These are phyloP conservation scores for Dryobates pubescens DNA, from an alignment of 2,797 vertebrate species.

Conservation along the genomic window DNA sequence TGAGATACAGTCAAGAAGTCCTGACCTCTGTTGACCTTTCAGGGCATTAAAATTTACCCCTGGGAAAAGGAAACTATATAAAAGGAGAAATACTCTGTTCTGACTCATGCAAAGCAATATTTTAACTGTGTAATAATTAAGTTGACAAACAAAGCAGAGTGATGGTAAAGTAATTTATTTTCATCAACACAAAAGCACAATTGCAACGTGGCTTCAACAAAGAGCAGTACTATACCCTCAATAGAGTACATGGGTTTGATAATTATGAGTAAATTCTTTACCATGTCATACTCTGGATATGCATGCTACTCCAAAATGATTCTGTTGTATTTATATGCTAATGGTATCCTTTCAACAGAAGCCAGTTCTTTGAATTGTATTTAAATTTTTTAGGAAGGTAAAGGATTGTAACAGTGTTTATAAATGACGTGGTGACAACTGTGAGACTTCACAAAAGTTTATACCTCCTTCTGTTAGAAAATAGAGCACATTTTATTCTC, in stretches of 20 bases:
- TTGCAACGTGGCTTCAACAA: slow-evolving; percentile 61
- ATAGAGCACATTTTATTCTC: slow-evolving; percentile 69
- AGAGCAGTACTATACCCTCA: slow-evolving; percentile 53
- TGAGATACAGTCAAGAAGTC: slow-evolving; percentile 77
- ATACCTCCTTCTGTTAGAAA: slow-evolving; percentile 76
- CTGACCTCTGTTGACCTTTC: slow-evolving; percentile 76
- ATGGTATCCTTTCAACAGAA: slow-evolving; percentile 71
- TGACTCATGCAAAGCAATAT: slow-evolving; percentile 61
- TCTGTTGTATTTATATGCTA: slow-evolving; percentile 80
- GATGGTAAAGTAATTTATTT: slow-evolving; percentile 69
- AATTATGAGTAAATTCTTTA: slow-evolving; percentile 77
- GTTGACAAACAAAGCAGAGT: slow-evolving; percentile 69
- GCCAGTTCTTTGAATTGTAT: slow-evolving; percentile 75
- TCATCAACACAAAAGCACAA: slow-evolving; percentile 67
- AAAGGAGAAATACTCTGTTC: slow-evolving; percentile 50
- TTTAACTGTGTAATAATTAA: slow-evolving; percentile 62
- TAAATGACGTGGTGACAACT: slow-evolving; percentile 75
- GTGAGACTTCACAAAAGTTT: slow-evolving; percentile 77
- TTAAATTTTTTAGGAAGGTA: slow-evolving; percentile 78
- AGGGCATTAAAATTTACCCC: slow-evolving; percentile 75
- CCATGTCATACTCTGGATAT: slow-evolving; percentile 66
- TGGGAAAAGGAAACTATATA: slow-evolving; percentile 62
- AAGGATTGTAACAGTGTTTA: slow-evolving; percentile 73
- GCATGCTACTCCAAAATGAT: slow-evolving; percentile 72
- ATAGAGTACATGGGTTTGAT: slow-evolving; percentile 69